Conservation (phyloP, 2,888 invertebrate species). For the Orthosia cruda region DNA sequence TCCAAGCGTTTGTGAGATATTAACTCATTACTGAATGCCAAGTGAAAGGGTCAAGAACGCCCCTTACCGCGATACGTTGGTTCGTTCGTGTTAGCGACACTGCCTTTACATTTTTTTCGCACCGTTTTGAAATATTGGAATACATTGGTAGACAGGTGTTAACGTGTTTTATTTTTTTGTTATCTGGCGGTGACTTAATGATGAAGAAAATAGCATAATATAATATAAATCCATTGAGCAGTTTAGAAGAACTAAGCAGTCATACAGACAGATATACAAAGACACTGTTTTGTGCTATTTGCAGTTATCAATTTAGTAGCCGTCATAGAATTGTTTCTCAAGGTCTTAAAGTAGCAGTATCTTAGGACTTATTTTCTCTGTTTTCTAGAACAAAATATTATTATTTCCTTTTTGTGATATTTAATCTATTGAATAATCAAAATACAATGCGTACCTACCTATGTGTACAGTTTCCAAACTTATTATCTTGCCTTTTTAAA, state of each 20-base stretch:
- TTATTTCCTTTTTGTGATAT: conserved; percentile 43
- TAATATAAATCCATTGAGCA: neutral
- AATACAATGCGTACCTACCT: neutral
- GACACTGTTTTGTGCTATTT: neutral
- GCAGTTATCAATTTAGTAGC: neutral
- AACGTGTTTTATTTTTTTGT: too few species aligned
- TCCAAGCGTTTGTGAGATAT: too few species aligned
- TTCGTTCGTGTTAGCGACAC: too few species aligned
- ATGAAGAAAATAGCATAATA: too few species aligned
- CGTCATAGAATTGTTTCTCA: neutral
- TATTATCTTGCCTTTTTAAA: neutral
- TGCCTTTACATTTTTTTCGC: too few species aligned
- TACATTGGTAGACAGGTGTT: too few species aligned
- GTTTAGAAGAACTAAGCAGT: neutral
- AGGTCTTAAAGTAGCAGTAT: conserved; percentile 1
- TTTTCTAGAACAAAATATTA: conserved; percentile 46
- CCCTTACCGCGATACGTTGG: too few species aligned
- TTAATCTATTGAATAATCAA: conserved; percentile 34
- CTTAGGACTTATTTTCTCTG: neutral
- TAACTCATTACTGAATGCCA: too few species aligned
- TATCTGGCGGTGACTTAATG: too few species aligned
- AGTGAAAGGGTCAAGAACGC: too few species aligned
- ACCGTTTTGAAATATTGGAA: too few species aligned
- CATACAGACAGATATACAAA: neutral
- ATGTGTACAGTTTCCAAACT: conserved; percentile 15